phyloP scores from a whole-genome alignment of 2,797 vertebrate genomes.

The Nannoperca australis region DNA sequence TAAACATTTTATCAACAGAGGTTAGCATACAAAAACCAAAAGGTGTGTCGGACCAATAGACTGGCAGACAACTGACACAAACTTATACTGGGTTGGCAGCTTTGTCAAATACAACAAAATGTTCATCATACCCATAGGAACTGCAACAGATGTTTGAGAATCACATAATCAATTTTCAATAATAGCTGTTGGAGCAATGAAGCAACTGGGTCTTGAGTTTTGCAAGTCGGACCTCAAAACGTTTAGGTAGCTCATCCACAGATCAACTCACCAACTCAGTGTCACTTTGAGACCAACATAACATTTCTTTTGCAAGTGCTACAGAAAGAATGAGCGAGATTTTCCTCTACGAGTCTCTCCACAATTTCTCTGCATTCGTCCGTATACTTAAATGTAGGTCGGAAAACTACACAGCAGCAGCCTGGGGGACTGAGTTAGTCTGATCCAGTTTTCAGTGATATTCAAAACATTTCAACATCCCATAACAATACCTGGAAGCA shows the following conservation, averaged over 20 bases:
- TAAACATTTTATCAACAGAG: slow-evolving; percentile 99
- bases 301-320: slow-evolving; percentile 69
- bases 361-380: slow-evolving; percentile 42
- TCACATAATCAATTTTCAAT: slow-evolving; percentile 70
- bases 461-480: slow-evolving; percentile 55
- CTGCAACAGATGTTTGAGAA: slow-evolving; percentile 75
- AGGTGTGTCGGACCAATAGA: slow-evolving; percentile 87
- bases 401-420: slow-evolving; percentile 58
- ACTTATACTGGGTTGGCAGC: slow-evolving; percentile 89
- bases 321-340: slow-evolving; percentile 60
- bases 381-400: slow-evolving; percentile 38
- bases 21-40: slow-evolving; percentile 99
- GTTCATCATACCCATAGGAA: slow-evolving; percentile 78
- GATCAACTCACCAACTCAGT: slow-evolving; percentile 36
- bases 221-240: slow-evolving; percentile 35
- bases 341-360: slow-evolving; percentile 30
- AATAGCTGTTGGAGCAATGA: slow-evolving; percentile 68
- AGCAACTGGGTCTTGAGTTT: slow-evolving; percentile 53
- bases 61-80: slow-evolving; percentile 86
- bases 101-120: slow-evolving; percentile 82
- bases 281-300: slow-evolving; percentile 47
- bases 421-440: slow-evolving; percentile 43
- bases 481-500: slow-evolving; percentile 64
- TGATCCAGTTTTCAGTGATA: slow-evolving; percentile 63
- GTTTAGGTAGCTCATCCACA: slow-evolving; percentile 51